Evolutionary conservation across 2,888 invertebrate genomes (phyloP).

Genomic region (Chaetogeoica ovagalla): DNA sequence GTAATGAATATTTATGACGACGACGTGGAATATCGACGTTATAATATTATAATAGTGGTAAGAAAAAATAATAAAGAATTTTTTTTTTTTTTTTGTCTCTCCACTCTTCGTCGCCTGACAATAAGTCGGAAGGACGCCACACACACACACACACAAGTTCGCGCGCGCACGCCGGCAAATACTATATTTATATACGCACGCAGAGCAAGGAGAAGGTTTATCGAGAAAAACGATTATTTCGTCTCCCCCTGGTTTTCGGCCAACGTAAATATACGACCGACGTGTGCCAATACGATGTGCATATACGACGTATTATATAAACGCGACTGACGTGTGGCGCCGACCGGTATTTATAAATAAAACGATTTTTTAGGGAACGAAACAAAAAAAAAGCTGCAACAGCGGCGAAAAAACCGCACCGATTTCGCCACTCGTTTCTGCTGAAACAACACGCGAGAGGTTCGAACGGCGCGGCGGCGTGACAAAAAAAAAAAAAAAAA

Average conservation of each 20-base stretch:
- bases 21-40: not conserved
- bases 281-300: conserved; percentile 29
- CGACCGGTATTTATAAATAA: conserved; percentile 27
- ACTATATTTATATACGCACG: conserved; percentile 33
- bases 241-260: conserved; percentile 38
- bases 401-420: no score
- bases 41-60: no score
- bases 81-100: conserved; percentile 3
- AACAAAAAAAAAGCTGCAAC: no score
- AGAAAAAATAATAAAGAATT: conserved; percentile 2
- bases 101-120: not conserved
- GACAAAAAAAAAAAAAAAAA: no score
- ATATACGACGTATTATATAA: not conserved
- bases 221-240: conserved; percentile 43
- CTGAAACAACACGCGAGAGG: no score
- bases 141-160: conserved; percentile 39
- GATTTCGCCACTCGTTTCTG: no score
- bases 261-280: conserved; percentile 46
- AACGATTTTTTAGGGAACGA: not conserved
- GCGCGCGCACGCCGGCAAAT: conserved; percentile 16
- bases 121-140: not conserved
- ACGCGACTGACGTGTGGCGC: conserved; percentile 26
- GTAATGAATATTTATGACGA: conserved; percentile 35
- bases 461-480: no score
- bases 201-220: not conserved